Base-by-base conservation (phyloP, 2,113 vertebrate species). In the Phrynosoma blainvillii region DNA sequence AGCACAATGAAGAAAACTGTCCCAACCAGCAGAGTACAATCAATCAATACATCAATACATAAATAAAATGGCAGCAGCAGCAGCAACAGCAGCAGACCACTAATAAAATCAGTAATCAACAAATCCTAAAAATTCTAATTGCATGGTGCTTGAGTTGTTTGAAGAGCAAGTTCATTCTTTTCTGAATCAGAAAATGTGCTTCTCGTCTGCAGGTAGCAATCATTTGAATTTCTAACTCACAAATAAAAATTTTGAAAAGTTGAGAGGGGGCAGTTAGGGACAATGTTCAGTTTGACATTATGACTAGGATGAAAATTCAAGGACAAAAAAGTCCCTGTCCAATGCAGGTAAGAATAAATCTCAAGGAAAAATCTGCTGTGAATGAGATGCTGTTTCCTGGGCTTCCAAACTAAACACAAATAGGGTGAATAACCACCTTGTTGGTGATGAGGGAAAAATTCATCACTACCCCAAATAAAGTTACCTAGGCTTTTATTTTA, bases 391-490 rank as follows among this genome's bases (percentile, higher is more conserved):
- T 40, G 27, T 40, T 36, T n/a, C 13, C 0, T 1, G 23, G 1
- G 0, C 65, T 93, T 89, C 84, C 66, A 89, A 2, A 25, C 6
- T 71, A 14, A 68, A 77, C 80, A 74, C 0, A 27, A 21, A 27
- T 16, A 47, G 30, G 82, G 18, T 66, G 76, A 89, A 23, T 85
- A 85, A 90, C 23, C 27, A 78, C 36, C 84, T 0, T 54, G 3
- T 87, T 79, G 88, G 0, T 0, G 77, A 80, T 74, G 71, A 70
- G 71, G 25, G 40, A 84, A 65, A 92, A 92, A 80, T 0, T 0
- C 62, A 56, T 14, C 68, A 66, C 20, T 12, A 88, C 75, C 65
- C 79, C 2, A 85, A 92, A 86, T 68, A 92, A 87, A 32, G 14
- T 27, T 81, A 76, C 23, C 54, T 32, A 70, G 25, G 12, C 8